These are phyloP conservation scores for Boloria selene DNA, from an alignment of 2,888 invertebrate species.

Conservation along the genomic window DNA sequence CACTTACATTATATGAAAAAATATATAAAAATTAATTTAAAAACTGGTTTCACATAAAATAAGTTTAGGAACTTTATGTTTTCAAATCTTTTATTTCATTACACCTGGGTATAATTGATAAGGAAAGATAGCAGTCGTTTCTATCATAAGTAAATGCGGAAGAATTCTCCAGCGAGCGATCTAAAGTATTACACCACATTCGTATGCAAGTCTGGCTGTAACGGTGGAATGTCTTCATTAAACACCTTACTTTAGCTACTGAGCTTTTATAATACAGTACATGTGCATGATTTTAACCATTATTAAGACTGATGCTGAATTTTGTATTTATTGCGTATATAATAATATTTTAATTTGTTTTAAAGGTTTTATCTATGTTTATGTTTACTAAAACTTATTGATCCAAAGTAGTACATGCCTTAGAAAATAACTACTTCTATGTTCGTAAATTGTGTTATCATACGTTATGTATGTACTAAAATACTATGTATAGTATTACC, in stretches of 20 bases:
- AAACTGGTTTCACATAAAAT: background rate
- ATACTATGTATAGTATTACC: too few species aligned
- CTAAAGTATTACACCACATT: conserved; percentile 21
- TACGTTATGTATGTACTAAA: too few species aligned
- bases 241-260: conserved; percentile 10
- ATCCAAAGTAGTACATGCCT: background rate
- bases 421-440: too few species aligned
- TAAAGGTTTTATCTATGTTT: too few species aligned
- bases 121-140: conserved; percentile 1
- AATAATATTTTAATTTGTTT: too few species aligned
- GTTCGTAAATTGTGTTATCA: too few species aligned
- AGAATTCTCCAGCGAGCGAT: conserved; percentile 27
- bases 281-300: background rate
- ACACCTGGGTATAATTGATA: conserved; percentile 9
- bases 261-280: conserved; percentile 11
- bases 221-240: conserved; percentile 25
- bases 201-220: conserved; percentile 30
- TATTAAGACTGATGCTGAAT: too few species aligned
- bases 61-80: background rate
- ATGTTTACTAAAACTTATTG: too few species aligned
- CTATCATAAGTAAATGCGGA: background rate
- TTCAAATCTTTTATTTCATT: background rate
- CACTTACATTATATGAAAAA: too few species aligned
- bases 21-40: too few species aligned
- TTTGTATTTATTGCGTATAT: too few species aligned